Percentiles rank a stretch among this genome's conserved stretches.
These are phyloP conservation scores for Hydrochoerus hydrochaeris DNA, from an alignment of 2,113 vertebrate species.

Conservation along the genomic window DNA sequence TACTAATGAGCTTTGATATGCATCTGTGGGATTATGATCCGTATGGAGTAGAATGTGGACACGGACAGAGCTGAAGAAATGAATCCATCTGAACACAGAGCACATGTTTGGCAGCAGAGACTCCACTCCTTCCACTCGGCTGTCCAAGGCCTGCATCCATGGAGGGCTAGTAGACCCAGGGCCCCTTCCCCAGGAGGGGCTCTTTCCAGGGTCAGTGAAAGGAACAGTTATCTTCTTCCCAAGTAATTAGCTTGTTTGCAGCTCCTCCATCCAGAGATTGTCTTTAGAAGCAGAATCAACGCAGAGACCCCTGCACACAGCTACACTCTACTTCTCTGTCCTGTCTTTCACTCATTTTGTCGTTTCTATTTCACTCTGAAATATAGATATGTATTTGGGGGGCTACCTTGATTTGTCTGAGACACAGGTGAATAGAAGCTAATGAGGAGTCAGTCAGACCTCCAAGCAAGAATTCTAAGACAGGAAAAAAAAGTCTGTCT, in stretches of 20 bases:
- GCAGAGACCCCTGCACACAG: background rate
- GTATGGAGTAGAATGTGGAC: constrained; percentile 9
- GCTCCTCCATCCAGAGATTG: rapidly evolving
- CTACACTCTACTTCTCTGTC: rapidly evolving
- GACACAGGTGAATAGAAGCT: background rate
- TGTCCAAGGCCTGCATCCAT: background rate
- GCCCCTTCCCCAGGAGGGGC: background rate
- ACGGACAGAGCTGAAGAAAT: constrained; percentile 69
- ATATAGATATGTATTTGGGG: background rate
- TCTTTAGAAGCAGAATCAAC: background rate
- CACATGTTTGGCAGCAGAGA: background rate
- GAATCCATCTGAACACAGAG: constrained; percentile 59
- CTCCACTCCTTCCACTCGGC: rapidly evolving
- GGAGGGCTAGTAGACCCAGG: too few species aligned
- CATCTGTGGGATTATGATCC: constrained; percentile 52
- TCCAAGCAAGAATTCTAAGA: background rate
- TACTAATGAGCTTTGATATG: background rate
- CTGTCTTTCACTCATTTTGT: background rate
- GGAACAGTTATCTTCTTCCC: background rate
- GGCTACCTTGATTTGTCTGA: background rate
- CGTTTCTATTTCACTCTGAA: background rate
- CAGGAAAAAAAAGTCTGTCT: background rate
- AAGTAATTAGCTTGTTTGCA: background rate
- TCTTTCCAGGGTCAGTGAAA: background rate
- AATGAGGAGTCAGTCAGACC: background rate